phyloP scores from a whole-genome alignment of 2,113 vertebrate species.

The Callocephalon fimbriatum region DNA sequence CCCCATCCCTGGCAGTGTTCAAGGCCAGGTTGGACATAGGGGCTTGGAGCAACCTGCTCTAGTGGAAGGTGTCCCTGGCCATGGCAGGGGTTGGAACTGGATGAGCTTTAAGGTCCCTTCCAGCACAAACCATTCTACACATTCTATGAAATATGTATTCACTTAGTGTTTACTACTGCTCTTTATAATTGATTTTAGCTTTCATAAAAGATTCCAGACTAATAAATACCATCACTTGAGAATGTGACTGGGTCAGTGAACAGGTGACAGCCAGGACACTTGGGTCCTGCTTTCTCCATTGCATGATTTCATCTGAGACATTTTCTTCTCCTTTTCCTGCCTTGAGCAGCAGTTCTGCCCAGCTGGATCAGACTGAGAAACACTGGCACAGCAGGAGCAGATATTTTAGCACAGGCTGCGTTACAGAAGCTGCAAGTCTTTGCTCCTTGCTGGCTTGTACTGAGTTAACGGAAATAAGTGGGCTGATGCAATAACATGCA shows the following conservation, averaged over 20 bases:
- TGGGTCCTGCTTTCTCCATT: background rate
- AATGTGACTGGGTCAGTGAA: background rate
- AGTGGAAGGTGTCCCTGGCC: background rate
- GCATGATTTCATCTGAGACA: fast-evolving
- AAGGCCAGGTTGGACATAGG: no score
- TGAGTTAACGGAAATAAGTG: fast-evolving
- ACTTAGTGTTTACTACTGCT: background rate
- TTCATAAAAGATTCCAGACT: background rate
- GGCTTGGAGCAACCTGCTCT: background rate
- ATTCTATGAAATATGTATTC: background rate
- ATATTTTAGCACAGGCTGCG: background rate
- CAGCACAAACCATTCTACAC: background rate
- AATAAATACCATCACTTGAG: background rate
- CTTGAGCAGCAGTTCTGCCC: background rate
- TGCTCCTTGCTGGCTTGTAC: background rate
- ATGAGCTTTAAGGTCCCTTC: background rate
- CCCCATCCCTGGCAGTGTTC: no score
- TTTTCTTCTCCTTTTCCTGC: background rate
- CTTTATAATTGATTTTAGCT: background rate
- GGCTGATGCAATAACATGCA: background rate
- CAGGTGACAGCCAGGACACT: background rate
- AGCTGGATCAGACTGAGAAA: background rate
- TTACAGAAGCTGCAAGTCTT: background rate
- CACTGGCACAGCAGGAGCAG: background rate
- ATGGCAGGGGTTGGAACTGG: background rate